These are phyloP conservation scores for Bettongia penicillata DNA, from an alignment of 2,113 vertebrate species.

Conservation along the genomic window DNA sequence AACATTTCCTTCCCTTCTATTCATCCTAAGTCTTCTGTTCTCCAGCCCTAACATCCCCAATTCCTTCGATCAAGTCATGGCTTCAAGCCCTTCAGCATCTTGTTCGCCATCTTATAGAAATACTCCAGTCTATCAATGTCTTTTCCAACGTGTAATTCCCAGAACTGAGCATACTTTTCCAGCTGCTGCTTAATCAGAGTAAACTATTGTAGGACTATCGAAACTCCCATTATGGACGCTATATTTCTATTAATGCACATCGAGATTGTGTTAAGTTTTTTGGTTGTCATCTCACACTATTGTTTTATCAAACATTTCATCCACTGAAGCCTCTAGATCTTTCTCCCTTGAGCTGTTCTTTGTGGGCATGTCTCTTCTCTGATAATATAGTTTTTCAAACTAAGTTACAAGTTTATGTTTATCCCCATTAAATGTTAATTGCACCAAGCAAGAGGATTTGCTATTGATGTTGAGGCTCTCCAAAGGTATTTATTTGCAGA, in stretches of 20 bases:
- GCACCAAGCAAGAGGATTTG: background rate
- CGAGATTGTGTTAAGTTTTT: background rate
- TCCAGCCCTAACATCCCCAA: background rate
- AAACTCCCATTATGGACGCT: background rate
- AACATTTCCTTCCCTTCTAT: background rate
- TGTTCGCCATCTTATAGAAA: background rate
- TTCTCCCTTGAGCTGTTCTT: background rate
- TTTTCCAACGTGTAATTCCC: background rate
- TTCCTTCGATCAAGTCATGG: background rate
- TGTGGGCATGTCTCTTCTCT: background rate
- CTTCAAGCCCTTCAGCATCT: background rate
- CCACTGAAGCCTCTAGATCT: background rate
- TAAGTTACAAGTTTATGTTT: background rate
- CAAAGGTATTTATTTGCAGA: background rate
- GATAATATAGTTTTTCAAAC: background rate
- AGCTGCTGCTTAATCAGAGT: background rate
- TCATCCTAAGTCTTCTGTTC: background rate
- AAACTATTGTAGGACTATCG: background rate
- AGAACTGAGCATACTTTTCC: background rate
- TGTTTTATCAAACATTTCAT: background rate
- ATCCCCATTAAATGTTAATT: background rate
- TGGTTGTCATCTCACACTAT: background rate
- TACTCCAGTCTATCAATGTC: background rate
- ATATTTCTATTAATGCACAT: background rate
- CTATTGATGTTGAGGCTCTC: background rate